Base-by-base conservation (phyloP, 2,888 invertebrate genomes). In the Ephialtes manifestator region DNA sequence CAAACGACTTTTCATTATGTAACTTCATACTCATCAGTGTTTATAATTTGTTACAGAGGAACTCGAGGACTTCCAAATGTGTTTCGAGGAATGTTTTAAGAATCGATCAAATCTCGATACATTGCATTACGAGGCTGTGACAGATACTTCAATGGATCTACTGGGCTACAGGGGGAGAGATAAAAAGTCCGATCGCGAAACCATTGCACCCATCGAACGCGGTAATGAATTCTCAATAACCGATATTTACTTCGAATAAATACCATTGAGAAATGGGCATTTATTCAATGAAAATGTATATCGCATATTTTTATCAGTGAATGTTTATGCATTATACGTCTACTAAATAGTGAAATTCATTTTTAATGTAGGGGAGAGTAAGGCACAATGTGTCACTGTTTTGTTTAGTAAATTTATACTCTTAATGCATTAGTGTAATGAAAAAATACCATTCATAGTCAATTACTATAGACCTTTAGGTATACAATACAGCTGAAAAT, bases 71-170 rank as follows among this genome's bases (percentile, higher is more conserved):
- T 88, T 90, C 53, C 87, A 89, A 72, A 90, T 87, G 68, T 86
- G 87, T 7, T 86, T 91, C 53, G 89, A 91, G 7, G 79, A 90
- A 11, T 87, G 86, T 68, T 86, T 89, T 15, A 90, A 88, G 48
- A 84, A 83, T 20, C 81, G 81, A 28, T 79, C 79, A 46, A 63
- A 84, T 55, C 78, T 88, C 24, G 83, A 87, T 31, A 78, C 85
- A 1, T 76, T 79, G 55, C 67, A 81, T 24, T 91, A 91, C 53
- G 86, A 91, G 43, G 89, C 90, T 18, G 89, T 91, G 11, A 88
- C 87, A 10, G 89, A 89, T n/a, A 80, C 86, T 1, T 88, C 89
- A 4, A 86, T 88, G 85, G 90, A 92, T 79, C 80, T 90, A n/a
- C 78, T 90, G 53, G 92, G 90, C 13, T 92, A 91, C 77, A 68